Evolutionary conservation across 2,797 vertebrate genomes (phyloP).

Genomic region (Sebastes oblongus): DNA sequence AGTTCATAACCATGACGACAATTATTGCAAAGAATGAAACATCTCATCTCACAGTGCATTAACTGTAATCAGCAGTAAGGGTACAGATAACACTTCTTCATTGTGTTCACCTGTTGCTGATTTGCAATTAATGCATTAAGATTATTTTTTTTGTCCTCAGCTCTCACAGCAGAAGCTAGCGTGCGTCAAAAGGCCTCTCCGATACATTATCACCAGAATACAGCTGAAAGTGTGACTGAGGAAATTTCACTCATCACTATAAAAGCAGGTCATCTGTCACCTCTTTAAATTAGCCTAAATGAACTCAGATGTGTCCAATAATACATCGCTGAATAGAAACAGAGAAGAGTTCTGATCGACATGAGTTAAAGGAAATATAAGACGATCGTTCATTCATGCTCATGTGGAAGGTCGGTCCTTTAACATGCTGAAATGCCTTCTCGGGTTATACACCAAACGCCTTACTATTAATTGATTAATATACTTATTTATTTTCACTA

Average conservation of each 20-base stretch:
- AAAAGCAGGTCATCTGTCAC: constrained; percentile 18
- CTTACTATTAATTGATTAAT: not conserved
- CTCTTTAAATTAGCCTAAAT: not conserved
- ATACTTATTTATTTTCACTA: not conserved
- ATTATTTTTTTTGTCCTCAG: not conserved
- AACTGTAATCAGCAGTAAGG: not conserved
- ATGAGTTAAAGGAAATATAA: not conserved
- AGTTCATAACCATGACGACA: not conserved
- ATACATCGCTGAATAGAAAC: not conserved
- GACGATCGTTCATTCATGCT: not conserved
- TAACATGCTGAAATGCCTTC: no score
- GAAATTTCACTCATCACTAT: constrained; percentile 2
- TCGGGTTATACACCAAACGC: not conserved
- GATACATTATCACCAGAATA: no score
- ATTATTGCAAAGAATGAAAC: not conserved
- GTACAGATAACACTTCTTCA: not conserved
- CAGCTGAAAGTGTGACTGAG: not conserved
- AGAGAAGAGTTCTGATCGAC: not conserved
- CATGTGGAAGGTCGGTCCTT: not conserved
- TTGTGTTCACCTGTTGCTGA: constrained; percentile 3
- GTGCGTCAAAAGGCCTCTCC: not conserved
- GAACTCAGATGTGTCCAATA: not conserved
- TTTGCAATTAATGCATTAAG: not conserved
- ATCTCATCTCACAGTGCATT: not conserved
- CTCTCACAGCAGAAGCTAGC: not conserved